Conservation (phyloP, 2,888 invertebrate species). For the Caenorhabditis uteleia region DNA sequence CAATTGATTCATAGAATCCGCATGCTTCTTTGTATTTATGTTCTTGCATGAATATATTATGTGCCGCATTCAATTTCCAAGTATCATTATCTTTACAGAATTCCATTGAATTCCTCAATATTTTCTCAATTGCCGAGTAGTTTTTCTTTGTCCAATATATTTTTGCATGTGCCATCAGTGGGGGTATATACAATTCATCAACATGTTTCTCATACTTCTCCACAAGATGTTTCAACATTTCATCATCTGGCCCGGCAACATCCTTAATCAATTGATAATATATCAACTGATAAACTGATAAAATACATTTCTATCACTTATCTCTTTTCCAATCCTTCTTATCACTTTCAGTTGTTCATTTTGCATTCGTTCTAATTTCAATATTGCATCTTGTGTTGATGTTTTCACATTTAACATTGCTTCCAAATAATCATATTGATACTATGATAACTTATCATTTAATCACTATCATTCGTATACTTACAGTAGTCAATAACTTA, state of each 20-base stretch:
- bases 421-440: slow-evolving; percentile 82
- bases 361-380: slow-evolving; percentile 85
- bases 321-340: slow-evolving; percentile 17
- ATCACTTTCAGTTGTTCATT: slow-evolving; percentile 21
- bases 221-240: slow-evolving; percentile 79
- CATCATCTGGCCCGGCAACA: slow-evolving; percentile 81
- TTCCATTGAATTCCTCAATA: slow-evolving; percentile 74
- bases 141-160: slow-evolving; percentile 95
- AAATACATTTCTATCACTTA: no score
- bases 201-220: slow-evolving; percentile 89
- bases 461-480: slow-evolving; percentile 42
- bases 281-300: no score
- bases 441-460: slow-evolving; percentile 44
- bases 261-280: no score
- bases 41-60: slow-evolving; percentile 94
- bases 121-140: slow-evolving; percentile 81
- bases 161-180: slow-evolving; percentile 98
- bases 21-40: slow-evolving; percentile 97
- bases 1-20: slow-evolving; percentile 96
- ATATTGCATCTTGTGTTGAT: slow-evolving; percentile 91
- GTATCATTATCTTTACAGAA: slow-evolving; percentile 96
- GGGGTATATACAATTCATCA: slow-evolving; percentile 92
- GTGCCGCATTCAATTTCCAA: slow-evolving; percentile 97
- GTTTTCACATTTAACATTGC: slow-evolving; percentile 96
- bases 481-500: slow-evolving; percentile 73